Percentiles rank a stretch among this genome's conserved stretches.
These are phyloP conservation scores for Oscheius onirici DNA, from an alignment of 2,888 invertebrate genomes.

Conservation along the genomic window DNA sequence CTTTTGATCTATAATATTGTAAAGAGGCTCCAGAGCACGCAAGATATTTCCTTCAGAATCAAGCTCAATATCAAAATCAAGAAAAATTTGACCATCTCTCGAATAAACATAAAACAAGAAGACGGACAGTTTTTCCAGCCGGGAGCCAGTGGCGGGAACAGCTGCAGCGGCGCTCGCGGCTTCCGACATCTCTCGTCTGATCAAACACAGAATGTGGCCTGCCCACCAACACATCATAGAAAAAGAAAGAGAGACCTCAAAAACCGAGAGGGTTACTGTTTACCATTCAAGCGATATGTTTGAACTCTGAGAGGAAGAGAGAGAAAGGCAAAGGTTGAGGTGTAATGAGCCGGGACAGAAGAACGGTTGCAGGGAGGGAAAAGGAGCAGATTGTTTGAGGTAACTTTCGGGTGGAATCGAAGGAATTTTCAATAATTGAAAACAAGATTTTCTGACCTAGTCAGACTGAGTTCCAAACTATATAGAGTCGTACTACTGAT, in stretches of 20 bases:
- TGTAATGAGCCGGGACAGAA: neutral
- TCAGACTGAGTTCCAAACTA: too few relatives aligned
- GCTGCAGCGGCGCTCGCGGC: conserved; percentile 10
- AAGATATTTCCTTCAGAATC: too few relatives aligned
- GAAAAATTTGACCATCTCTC: too few relatives aligned
- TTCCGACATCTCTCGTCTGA: conserved; percentile 28
- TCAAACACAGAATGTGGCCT: conserved; percentile 22
- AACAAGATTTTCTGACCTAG: too few relatives aligned
- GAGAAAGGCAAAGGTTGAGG: neutral
- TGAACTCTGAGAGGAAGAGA: conserved; percentile 1
- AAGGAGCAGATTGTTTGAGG: neutral
- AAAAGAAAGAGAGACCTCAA: neutral
- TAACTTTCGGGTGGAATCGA: too few relatives aligned
- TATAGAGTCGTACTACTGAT: too few relatives aligned
- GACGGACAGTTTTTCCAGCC: neutral
- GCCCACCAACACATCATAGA: neutral
- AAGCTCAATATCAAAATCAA: too few relatives aligned
- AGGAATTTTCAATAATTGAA: too few relatives aligned
- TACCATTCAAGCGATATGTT: conserved; percentile 9
- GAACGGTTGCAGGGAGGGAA: neutral
- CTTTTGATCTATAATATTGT: too few relatives aligned
- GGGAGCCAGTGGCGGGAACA: neutral
- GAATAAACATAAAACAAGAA: neutral
- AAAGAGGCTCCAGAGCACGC: too few relatives aligned
- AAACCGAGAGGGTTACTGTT: neutral